These are phyloP conservation scores for Vulpes vulpes DNA, from an alignment of 2,113 vertebrate genomes.

Conservation along the genomic window DNA sequence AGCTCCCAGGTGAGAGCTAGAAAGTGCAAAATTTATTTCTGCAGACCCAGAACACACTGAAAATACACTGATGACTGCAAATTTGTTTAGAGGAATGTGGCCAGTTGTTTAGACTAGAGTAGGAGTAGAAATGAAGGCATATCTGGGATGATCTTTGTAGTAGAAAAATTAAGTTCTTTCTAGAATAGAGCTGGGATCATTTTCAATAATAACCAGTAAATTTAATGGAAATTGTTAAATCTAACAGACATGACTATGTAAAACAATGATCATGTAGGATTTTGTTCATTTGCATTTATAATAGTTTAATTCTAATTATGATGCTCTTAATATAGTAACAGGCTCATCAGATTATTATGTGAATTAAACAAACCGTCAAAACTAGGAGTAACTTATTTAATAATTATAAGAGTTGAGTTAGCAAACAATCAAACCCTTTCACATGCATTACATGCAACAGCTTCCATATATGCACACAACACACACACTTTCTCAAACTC, in stretches of 20 bases:
- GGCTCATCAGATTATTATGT: neutral
- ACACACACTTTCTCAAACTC: neutral
- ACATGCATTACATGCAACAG: neutral
- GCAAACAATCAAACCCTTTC: neutral
- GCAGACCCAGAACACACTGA: neutral
- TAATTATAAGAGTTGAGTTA: no score
- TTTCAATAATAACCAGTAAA: neutral
- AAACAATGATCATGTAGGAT: neutral
- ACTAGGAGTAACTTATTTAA: neutral
- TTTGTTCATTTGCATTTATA: slow-evolving; percentile 10
- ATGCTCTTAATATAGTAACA: neutral
- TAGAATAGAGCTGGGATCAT: neutral
- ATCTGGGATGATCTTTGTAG: neutral
- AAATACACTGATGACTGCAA: neutral
- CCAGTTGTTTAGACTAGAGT: neutral
- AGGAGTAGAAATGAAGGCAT: fast-evolving
- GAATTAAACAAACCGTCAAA: neutral
- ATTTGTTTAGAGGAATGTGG: neutral
- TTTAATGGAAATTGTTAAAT: neutral
- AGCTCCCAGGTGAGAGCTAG: neutral
- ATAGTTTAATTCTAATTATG: slow-evolving; percentile 39
- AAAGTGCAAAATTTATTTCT: slow-evolving; percentile 63
- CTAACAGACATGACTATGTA: neutral
- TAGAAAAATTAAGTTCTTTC: neutral
- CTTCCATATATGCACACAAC: neutral